Evolutionary conservation across 2,888 invertebrate species (phyloP).

Genomic region (Dasysyrphus albostriatus): DNA sequence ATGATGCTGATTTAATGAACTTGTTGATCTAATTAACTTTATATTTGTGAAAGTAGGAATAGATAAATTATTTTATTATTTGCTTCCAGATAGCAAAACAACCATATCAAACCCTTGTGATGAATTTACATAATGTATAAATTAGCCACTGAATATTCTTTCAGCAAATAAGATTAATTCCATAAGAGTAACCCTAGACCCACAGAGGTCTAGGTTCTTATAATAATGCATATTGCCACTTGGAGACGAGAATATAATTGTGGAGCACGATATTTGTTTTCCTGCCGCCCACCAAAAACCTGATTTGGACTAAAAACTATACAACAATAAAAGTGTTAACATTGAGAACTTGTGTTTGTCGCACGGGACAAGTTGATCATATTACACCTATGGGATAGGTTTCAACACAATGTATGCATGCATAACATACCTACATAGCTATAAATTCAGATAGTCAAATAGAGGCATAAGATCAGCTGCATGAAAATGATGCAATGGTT

Average conservation of each 20-base stretch:
- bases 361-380: conserved; percentile 55
- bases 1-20: neutral
- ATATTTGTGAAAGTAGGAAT: conserved; percentile 42
- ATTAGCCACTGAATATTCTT: conserved; percentile 36
- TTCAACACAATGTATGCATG: neutral
- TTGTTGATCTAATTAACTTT: conserved; percentile 2
- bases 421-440: neutral
- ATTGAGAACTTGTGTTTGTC: conserved; percentile 30
- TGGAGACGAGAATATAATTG: conserved; percentile 31
- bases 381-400: conserved; percentile 50
- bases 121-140: conserved; percentile 45
- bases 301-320: conserved; percentile 40
- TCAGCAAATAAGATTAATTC: conserved; percentile 9
- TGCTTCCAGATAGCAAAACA: conserved; percentile 13
- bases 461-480: conserved; percentile 27
- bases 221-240: conserved; percentile 34
- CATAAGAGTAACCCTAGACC: conserved; percentile 31
- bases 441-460: neutral
- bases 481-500: conserved; percentile 63
- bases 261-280: conserved; percentile 32
- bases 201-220: conserved; percentile 27
- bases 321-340: conserved; percentile 45
- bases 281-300: conserved; percentile 65
- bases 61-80: conserved; percentile 40
- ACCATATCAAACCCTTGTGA: conserved; percentile 26